A percentile compares a stretch with the other conserved stretches of the same genome.
phyloP scores from a whole-genome alignment of 2,113 vertebrate genomes.

The Megalops atlanticus region DNA sequence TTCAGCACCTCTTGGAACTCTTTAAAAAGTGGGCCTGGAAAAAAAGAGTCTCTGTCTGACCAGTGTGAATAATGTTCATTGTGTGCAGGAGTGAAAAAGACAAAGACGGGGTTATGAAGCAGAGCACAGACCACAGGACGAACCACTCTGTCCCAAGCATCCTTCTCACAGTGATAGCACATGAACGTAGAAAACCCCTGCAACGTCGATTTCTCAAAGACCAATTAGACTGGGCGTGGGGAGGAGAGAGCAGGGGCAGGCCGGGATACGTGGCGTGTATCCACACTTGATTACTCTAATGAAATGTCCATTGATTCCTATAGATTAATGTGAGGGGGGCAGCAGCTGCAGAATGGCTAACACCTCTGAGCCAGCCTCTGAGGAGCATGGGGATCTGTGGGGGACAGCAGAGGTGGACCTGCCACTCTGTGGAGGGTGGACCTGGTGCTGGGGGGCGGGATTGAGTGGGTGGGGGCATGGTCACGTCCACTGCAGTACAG shows the following conservation, averaged over 20 bases:
- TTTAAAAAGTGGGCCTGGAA: background rate
- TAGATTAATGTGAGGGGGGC: slow-evolving; percentile 83
- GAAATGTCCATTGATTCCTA: slow-evolving; percentile 84
- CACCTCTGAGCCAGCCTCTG: slow-evolving; percentile 72
- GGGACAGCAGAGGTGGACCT: background rate
- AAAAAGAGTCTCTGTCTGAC: background rate
- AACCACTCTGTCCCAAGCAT: slow-evolving; percentile 55
- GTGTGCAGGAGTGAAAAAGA: background rate
- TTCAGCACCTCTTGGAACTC: background rate
- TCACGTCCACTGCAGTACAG: background rate
- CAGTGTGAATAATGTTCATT: background rate
- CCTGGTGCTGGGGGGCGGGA: background rate
- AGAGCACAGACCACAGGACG: slow-evolving; percentile 46
- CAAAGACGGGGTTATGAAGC: slow-evolving; percentile 14
- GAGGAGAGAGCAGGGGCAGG: slow-evolving; percentile 56
- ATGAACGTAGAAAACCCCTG: slow-evolving; percentile 52
- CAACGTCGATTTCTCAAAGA: slow-evolving; percentile 51
- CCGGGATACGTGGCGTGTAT: slow-evolving; percentile 67
- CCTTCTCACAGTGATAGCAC: slow-evolving; percentile 58
- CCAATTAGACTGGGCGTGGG: slow-evolving; percentile 68
- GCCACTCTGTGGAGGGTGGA: too few relatives aligned
- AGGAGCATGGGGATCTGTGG: slow-evolving; percentile 19
- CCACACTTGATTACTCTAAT: slow-evolving; percentile 83
- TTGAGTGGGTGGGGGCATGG: background rate
- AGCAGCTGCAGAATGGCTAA: slow-evolving; percentile 75